Base-by-base conservation (phyloP, 2,113 vertebrate genomes). In the Pampusana beccarii region DNA sequence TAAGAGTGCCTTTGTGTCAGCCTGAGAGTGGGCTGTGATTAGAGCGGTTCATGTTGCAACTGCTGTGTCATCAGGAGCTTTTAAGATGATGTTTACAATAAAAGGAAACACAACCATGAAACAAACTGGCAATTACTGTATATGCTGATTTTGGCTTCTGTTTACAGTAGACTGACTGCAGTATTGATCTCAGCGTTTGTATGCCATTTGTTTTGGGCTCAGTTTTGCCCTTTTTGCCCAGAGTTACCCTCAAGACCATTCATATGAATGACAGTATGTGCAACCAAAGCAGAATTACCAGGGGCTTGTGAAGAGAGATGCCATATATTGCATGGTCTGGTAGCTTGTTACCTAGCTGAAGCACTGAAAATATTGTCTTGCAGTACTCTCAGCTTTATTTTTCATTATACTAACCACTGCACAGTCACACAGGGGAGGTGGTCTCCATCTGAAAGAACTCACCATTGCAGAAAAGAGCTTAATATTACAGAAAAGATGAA, bases 61-160 rank as follows among this genome's bases (percentile, higher is more conserved):
- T 97, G 80, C 91, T 79, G 58, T 88, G 95, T 97, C 95, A 97
- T 98, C 97, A 83, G 78, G 88, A 96, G 88, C 74, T 97, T 97
- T 97, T 93, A 65, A 86, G 61, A 92, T 81, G 61, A 61, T 96
- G 94, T 90, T 96, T 94, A 81, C 72, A 96, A 74, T 71, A 73
- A 77, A 91, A 93, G 85, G 84, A 90, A 94, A 97, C 83, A 38
- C 82, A 92, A 31, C 66, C 58, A 38, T 56, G 34, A 93, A 94
- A 95, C 89, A 93, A 93, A 53, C 74, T 50, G 79, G 80, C 91
- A 60, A 54, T 97, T 96, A 94, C 54, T 86, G 38, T 36, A 29
- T 90, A 48, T 74, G 61, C 77, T 96, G 88, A 92, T 97, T 95
- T 79, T 93, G 74, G 80, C 77, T 87, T 87, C 61, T 88, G 3